phyloP scores from a whole-genome alignment of 1,140 invertebrate species.

The Caerostris darwini region DNA sequence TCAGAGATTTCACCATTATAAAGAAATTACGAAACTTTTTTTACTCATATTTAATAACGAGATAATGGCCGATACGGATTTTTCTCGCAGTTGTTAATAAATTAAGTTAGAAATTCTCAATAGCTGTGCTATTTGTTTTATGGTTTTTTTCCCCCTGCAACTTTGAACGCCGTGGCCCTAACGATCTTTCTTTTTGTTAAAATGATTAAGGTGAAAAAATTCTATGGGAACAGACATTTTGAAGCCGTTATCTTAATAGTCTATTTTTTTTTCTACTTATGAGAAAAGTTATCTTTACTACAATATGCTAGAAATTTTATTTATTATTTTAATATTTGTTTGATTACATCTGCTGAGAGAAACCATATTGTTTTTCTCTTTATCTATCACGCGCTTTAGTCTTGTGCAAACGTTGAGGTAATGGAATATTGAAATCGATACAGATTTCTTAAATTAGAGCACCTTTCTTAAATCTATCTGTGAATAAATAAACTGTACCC shows the following conservation, averaged over 20 bases:
- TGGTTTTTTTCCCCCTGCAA: background rate
- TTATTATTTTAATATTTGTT: too few relatives aligned
- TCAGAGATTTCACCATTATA: constrained; percentile 39
- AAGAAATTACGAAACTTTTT: constrained; percentile 61
- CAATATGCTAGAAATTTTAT: background rate
- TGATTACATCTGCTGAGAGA: too few relatives aligned
- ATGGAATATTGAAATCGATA: too few relatives aligned
- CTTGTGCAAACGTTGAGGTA: too few relatives aligned
- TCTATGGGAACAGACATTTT: background rate
- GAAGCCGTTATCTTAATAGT: constrained; percentile 40
- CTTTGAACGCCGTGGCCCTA: background rate
- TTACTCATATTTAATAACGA: constrained; percentile 60
- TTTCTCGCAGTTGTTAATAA: constrained; percentile 58
- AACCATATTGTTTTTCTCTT: too few relatives aligned
- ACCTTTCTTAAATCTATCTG: too few relatives aligned
- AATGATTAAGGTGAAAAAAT: background rate
- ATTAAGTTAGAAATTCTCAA: constrained; percentile 56
- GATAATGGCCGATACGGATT: constrained; percentile 59
- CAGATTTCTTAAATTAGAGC: too few relatives aligned
- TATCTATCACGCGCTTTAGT: too few relatives aligned
- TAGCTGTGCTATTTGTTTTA: constrained; percentile 41
- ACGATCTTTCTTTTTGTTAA: constrained; percentile 11
- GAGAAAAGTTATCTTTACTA: background rate
- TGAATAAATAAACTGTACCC: too few relatives aligned
- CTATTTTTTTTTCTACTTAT: background rate